Evolutionary conservation across 2,797 vertebrate species (phyloP), one percentile per base, ranked within the genome.

Genomic region (Sebastes kiyomatsui): DNA sequence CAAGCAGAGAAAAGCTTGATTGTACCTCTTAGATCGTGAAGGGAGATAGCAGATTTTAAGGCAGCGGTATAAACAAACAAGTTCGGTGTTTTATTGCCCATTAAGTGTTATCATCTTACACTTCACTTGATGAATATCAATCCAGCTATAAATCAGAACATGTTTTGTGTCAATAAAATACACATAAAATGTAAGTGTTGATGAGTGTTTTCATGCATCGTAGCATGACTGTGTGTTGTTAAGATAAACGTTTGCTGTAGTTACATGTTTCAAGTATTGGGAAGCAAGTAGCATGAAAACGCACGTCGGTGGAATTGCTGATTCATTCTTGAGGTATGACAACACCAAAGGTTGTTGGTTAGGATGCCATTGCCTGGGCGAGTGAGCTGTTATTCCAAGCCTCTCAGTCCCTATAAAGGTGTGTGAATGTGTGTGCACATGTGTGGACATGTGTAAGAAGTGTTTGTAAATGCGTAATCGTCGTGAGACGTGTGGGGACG

Each of bases 271-370:
- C 22, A n/a, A 71, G 35, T 81, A 70, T 67, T 66, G 64, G 46
- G 27, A 79, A 67, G 54, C 65, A 7, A 64, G 82, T 82, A 84
- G 79, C 73, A 72, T 73, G 42, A 83, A 82, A 86, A 85, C 2
- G 67, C 75, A 69, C 61, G 52, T 65, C 62, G 61, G 62, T 81
- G 38, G 49, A 84, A 65, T 35, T 71, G 81, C 79, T 90, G 89
- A 93, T 77, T 92, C 88, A 92, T 84, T 80, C 75, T 78, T 81
- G 72, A 81, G 86, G 85, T 70, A 89, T 91, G 88, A 91, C 90
- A 89, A 89, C 86, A 91, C 60, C 22, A 85, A 90, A 77, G 82
- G 81, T 72, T 89, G 82, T 83, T 82, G 82, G 88, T 83, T 81
- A 58, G 82, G 82, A 86, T 86, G 76, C 68, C 76, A 49, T 80